Percentiles rank a stretch among this genome's conserved stretches.
phyloP scores from a whole-genome alignment of 2,797 vertebrate genomes.

The Bovichtus diacanthus region DNA sequence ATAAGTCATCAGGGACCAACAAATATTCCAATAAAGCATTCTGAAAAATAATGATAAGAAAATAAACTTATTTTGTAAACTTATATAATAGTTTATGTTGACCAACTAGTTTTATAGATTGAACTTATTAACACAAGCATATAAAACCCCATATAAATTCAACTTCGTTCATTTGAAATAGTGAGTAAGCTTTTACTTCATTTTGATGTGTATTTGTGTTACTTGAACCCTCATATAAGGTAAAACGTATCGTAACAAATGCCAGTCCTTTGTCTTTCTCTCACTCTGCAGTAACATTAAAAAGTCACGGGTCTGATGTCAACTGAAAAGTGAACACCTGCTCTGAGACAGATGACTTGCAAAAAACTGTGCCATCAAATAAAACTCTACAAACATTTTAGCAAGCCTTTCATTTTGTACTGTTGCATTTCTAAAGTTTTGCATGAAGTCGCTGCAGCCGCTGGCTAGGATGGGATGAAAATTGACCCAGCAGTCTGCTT shows the following conservation, averaged over 20 bases:
- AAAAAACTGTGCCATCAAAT: slow-evolving; percentile 43
- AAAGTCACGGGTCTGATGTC: slow-evolving; percentile 19
- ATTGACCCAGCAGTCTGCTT: slow-evolving; percentile 69
- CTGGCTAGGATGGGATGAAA: slow-evolving; percentile 47
- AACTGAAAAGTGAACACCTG: slow-evolving; percentile 20
- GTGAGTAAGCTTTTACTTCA: too few relatives aligned
- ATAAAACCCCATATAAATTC: neutral
- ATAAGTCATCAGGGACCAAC: too few relatives aligned
- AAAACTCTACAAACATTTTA: slow-evolving; percentile 11
- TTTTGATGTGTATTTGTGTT: neutral
- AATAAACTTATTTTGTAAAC: too few relatives aligned
- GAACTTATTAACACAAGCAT: neutral
- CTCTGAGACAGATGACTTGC: slow-evolving; percentile 33
- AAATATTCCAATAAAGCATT: too few relatives aligned
- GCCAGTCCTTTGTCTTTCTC: neutral
- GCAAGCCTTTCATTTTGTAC: slow-evolving; percentile 1
- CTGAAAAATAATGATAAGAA: too few relatives aligned
- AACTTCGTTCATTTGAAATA: too few relatives aligned
- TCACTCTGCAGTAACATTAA: neutral
- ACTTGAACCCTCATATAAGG: neutral
- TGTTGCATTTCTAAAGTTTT: slow-evolving; percentile 21
- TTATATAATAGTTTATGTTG: too few relatives aligned
- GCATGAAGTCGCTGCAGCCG: slow-evolving; percentile 14
- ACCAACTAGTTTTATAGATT: neutral
- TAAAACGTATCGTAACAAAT: neutral